A percentile compares a stretch with the other conserved stretches of the same genome.
Conservation (phyloP, 2,797 vertebrate species). For the Tapirus indicus region DNA sequence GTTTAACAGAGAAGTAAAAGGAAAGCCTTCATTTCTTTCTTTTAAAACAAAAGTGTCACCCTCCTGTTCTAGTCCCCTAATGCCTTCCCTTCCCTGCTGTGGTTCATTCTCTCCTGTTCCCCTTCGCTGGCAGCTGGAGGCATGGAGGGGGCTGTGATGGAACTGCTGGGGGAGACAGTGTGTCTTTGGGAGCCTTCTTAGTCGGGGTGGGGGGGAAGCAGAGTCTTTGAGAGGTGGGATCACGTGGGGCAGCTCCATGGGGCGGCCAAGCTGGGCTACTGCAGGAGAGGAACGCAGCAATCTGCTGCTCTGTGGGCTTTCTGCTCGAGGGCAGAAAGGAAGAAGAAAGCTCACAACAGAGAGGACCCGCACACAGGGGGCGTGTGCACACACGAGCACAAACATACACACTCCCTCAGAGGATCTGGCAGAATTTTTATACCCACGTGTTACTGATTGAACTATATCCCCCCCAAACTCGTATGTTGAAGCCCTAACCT, state of each 20-base stretch:
- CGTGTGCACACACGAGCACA: fast-evolving
- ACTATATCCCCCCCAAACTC: neutral
- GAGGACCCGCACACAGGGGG: neutral
- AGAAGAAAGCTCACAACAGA: neutral
- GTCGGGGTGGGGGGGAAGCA: neutral
- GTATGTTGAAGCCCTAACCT: neutral
- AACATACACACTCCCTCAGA: neutral
- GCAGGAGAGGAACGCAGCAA: neutral
- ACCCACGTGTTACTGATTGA: neutral
- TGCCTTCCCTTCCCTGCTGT: neutral
- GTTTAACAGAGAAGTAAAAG: slow-evolving; percentile 26
- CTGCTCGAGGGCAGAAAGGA: neutral
- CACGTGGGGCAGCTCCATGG: neutral
- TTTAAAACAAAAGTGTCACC: neutral
- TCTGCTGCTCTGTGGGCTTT: neutral
- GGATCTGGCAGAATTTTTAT: neutral
- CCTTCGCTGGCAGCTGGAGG: neutral
- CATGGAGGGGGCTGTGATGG: neutral
- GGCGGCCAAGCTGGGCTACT: neutral
- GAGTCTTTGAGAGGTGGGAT: neutral
- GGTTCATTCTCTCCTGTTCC: neutral
- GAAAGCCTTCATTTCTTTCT: slow-evolving; percentile 1
- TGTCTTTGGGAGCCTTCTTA: neutral
- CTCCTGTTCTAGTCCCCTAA: neutral
- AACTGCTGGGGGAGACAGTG: fast-evolving